Evolutionary conservation across 2,113 vertebrate species (phyloP).

Genomic region (Gasterosteus nipponicus): DNA sequence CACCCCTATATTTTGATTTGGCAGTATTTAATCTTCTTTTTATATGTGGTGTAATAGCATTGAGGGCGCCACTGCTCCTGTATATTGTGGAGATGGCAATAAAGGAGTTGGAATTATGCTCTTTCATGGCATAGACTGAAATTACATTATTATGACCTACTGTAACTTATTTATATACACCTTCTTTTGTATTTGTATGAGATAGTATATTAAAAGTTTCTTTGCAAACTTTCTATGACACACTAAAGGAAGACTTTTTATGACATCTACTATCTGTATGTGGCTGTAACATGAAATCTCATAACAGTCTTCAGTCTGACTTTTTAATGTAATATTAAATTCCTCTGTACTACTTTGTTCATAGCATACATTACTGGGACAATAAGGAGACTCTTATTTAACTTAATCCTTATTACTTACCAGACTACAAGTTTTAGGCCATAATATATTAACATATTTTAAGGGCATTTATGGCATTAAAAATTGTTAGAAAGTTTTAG

Average conservation of each 20-base stretch:
- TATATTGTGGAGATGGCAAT: background rate
- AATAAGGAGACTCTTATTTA: too few relatives aligned
- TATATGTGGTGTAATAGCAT: background rate
- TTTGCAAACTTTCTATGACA: background rate
- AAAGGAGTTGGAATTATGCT: background rate
- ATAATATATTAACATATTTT: too few relatives aligned
- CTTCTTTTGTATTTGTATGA: background rate
- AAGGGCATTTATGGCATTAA: too few relatives aligned
- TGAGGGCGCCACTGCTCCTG: background rate
- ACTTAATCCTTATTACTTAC: too few relatives aligned
- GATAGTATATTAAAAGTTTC: background rate
- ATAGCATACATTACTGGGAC: too few relatives aligned
- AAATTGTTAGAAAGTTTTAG: too few relatives aligned
- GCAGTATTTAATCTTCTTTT: background rate
- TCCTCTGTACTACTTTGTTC: too few relatives aligned
- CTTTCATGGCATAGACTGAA: background rate
- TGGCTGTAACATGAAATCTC: background rate
- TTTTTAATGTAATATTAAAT: too few relatives aligned
- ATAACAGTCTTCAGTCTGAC: too few relatives aligned
- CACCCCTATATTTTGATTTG: background rate
- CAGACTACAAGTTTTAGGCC: too few relatives aligned
- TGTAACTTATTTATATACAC: background rate
- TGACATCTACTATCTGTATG: too few relatives aligned
- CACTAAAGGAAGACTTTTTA: background rate
- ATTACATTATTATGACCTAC: background rate